These are phyloP conservation scores for Amblyopsis rosae DNA, from an alignment of 2,113 vertebrate species.

Conservation along the genomic window DNA sequence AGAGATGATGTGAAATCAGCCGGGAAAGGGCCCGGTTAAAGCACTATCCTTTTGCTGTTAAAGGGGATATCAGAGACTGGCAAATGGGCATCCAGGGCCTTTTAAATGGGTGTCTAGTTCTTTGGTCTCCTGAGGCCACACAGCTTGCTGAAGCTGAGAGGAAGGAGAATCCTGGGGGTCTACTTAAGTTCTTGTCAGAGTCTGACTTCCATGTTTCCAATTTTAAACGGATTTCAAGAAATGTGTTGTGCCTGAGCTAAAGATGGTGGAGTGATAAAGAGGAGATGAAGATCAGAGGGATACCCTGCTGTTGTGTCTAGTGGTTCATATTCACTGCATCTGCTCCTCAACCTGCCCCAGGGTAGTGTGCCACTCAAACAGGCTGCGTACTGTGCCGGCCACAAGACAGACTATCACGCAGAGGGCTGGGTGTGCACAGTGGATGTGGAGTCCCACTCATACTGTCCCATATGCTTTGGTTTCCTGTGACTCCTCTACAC, in stretches of 20 bases:
- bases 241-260: conserved; percentile 19
- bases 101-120: conserved; percentile 61
- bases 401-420: neutral
- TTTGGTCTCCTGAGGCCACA: conserved; percentile 39
- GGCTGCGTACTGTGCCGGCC: neutral
- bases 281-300: conserved; percentile 24
- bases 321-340: neutral
- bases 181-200: conserved; percentile 49
- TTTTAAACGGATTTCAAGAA: conserved; percentile 50
- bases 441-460: too few species aligned
- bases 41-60: conserved; percentile 37
- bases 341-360: neutral
- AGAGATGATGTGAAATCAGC: conserved; percentile 61
- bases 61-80: conserved; percentile 41
- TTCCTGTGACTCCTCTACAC: too few species aligned
- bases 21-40: conserved; percentile 48
- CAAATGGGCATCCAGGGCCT: conserved; percentile 47
- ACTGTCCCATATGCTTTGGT: too few species aligned
- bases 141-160: conserved; percentile 20
- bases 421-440: too few species aligned
- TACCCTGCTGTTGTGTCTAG: neutral
- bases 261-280: conserved; percentile 31
- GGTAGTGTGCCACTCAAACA: too few species aligned
- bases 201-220: conserved; percentile 40
- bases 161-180: conserved; percentile 36